phyloP scores from a whole-genome alignment of 2,888 invertebrate species.

The Cerastoderma edule region DNA sequence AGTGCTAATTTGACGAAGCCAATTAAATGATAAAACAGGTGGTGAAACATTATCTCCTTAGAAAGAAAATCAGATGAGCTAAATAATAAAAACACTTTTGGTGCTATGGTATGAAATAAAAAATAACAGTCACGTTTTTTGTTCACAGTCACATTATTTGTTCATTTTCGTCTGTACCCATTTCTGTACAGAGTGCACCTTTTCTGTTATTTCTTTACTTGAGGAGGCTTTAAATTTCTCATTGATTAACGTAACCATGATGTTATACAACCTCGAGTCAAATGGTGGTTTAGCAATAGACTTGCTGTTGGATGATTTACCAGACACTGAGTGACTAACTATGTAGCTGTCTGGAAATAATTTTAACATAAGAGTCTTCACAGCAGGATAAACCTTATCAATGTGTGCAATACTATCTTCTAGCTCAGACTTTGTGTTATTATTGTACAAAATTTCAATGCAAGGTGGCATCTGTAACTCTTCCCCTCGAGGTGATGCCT shows the following conservation, averaged over 20 bases:
- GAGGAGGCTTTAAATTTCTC: background rate
- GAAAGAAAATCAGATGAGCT: too few relatives aligned
- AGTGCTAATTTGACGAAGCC: too few relatives aligned
- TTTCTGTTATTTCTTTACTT: slow-evolving; percentile 16
- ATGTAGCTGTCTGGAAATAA: slow-evolving; percentile 26
- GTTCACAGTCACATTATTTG: too few relatives aligned
- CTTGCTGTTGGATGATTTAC: slow-evolving; percentile 20
- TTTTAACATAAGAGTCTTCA: slow-evolving; percentile 14
- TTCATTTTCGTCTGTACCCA: slow-evolving; percentile 6
- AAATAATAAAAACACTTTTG: too few relatives aligned
- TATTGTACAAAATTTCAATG: too few relatives aligned
- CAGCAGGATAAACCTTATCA: slow-evolving; percentile 22
- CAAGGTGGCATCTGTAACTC: too few relatives aligned
- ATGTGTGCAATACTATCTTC: slow-evolving; percentile 13
- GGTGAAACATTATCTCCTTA: too few relatives aligned
- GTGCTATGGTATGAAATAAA: too few relatives aligned
- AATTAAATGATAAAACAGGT: too few relatives aligned
- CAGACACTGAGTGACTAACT: slow-evolving; percentile 19
- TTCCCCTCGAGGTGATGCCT: too few relatives aligned
- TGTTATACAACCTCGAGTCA: slow-evolving; percentile 18
- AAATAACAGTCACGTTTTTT: too few relatives aligned
- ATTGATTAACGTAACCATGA: background rate
- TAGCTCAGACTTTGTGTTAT: slow-evolving; percentile 7
- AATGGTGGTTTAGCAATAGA: slow-evolving; percentile 9
- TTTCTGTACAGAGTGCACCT: slow-evolving; percentile 16